Percentiles rank a stretch among this genome's conserved stretches.
Conservation (phyloP, 2,113 vertebrate genomes). For the Tricholaema leucomelas region DNA sequence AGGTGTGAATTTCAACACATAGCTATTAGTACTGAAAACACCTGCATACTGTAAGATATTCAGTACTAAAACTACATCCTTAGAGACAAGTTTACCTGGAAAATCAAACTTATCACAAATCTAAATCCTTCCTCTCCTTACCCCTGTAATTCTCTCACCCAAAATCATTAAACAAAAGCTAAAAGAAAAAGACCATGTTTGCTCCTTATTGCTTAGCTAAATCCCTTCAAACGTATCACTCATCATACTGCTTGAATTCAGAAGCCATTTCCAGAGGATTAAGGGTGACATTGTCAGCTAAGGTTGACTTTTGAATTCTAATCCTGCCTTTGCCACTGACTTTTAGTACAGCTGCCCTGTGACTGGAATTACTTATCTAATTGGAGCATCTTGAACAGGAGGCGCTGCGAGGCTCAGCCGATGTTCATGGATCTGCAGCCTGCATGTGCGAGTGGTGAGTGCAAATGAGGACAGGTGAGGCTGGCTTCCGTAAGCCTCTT, state of each 20-base stretch:
- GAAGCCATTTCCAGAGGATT: background rate
- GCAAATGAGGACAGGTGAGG: background rate
- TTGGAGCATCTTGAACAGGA: background rate
- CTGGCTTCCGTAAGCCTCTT: background rate
- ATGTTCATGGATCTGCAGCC: background rate
- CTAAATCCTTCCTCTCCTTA: background rate
- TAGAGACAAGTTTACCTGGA: background rate
- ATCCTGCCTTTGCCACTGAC: background rate
- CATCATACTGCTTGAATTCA: background rate
- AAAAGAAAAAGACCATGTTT: background rate
- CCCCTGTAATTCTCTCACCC: background rate
- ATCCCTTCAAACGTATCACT: background rate
- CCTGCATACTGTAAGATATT: background rate
- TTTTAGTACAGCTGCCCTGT: background rate
- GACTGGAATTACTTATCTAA: background rate
- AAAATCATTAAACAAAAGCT: background rate
- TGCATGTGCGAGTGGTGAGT: accelerated
- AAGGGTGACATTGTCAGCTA: background rate
- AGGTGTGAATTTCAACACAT: background rate
- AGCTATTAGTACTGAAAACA: background rate
- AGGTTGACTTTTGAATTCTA: background rate
- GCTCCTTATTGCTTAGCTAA: background rate
- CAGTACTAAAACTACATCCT: background rate
- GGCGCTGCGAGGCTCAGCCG: background rate
- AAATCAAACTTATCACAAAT: background rate